phyloP scores from a whole-genome alignment of 2,888 invertebrate species.

The Epinotia bilunana region DNA sequence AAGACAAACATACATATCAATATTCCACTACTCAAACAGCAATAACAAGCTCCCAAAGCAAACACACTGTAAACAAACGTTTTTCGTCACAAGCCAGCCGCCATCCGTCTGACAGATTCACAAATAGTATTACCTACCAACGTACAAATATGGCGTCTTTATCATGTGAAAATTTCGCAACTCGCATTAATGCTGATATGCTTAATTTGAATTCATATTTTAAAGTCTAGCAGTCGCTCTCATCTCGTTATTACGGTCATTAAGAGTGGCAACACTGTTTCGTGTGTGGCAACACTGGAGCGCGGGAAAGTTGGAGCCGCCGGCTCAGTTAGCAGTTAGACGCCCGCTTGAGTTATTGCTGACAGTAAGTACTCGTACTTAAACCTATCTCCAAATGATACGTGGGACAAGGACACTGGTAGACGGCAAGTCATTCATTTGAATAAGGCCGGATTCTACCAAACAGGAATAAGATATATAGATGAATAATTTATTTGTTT shows the following conservation, averaged over 20 bases:
- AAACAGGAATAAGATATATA: no score
- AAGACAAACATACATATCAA: constrained; percentile 14
- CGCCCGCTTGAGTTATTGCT: constrained; percentile 30
- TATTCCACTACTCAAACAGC: constrained; percentile 15
- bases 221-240: constrained; percentile 10
- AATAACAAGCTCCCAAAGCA: constrained; percentile 21
- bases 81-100: constrained; percentile 17
- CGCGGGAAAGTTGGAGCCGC: constrained; percentile 36
- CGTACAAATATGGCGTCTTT: constrained; percentile 8
- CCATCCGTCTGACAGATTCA: constrained; percentile 17
- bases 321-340: constrained; percentile 13
- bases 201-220: constrained; percentile 34
- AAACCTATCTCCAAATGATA: not conserved
- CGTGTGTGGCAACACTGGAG: constrained; percentile 21
- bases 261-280: constrained; percentile 37
- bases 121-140: constrained; percentile 1
- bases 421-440: not conserved
- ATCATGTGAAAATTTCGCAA: constrained; percentile 12
- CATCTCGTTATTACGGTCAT: constrained; percentile 33
- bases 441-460: no score
- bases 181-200: constrained; percentile 36
- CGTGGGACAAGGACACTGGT: constrained; percentile 5
- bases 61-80: constrained; percentile 27
- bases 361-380: constrained; percentile 27
- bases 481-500: no score